Evolutionary conservation across 2,797 vertebrate genomes (phyloP).

Genomic region (Danio albolineatus): DNA sequence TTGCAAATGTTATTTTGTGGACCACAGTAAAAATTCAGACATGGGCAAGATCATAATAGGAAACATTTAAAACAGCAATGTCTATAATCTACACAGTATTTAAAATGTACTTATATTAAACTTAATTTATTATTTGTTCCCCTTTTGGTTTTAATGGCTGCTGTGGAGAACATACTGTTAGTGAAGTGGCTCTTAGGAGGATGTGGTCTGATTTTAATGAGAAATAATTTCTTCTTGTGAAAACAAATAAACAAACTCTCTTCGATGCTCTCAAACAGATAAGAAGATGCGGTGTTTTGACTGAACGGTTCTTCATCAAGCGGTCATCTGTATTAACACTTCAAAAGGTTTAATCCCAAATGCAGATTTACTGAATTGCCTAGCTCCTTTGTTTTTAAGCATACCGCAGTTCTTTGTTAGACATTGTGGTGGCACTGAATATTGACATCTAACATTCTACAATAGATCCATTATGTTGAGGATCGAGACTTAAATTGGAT

Average conservation of each 20-base stretch:
- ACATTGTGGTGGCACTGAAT: neutral
- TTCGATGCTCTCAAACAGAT: neutral
- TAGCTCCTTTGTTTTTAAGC: neutral
- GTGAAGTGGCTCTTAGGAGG: neutral
- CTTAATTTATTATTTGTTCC: neutral
- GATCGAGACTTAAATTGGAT: neutral
- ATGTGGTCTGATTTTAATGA: neutral
- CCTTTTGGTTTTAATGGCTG: neutral
- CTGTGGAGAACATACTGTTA: neutral
- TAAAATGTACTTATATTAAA: neutral
- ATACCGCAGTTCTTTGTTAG: neutral
- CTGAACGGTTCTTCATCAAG: neutral
- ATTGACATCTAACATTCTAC: neutral
- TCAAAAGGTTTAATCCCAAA: neutral
- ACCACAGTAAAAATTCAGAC: neutral
- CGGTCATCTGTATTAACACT: neutral
- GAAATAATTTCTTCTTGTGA: neutral
- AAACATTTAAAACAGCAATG: neutral
- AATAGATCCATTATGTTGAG: neutral
- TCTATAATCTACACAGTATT: too few species aligned
- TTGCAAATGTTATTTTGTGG: neutral
- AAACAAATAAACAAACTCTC: neutral
- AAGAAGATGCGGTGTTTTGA: neutral
- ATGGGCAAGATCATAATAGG: neutral
- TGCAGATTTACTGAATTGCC: neutral